These are phyloP conservation scores for Aphelocoma coerulescens DNA, from an alignment of 2,113 vertebrate species.

Conservation along the genomic window DNA sequence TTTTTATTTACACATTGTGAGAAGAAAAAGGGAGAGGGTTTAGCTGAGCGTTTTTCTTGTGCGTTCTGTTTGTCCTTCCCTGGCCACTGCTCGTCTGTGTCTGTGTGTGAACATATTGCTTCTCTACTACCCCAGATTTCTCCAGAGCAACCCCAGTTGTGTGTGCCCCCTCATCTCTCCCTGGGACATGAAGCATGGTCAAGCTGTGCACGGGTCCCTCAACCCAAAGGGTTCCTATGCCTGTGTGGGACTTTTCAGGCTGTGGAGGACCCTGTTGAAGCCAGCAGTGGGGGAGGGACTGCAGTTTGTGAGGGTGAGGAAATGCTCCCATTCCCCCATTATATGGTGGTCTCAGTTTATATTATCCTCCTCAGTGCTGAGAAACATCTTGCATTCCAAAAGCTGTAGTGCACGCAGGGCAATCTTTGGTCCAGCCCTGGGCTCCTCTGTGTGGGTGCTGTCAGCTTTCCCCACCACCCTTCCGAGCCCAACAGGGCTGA, in stretches of 20 bases:
- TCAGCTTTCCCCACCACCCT: rapidly evolving
- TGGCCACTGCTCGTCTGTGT: too few species aligned
- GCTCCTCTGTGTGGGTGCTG: rapidly evolving
- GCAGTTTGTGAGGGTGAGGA: not conserved
- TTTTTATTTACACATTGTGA: not conserved
- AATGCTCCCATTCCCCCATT: not conserved
- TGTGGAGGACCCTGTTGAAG: rapidly evolving
- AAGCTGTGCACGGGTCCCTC: rapidly evolving
- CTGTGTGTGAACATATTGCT: not conserved
- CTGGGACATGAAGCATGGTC: rapidly evolving
- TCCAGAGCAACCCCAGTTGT: not conserved
- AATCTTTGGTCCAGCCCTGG: not conserved
- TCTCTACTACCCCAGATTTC: not conserved
- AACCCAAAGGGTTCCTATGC: rapidly evolving
- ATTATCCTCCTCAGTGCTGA: not conserved
- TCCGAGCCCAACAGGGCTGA: rapidly evolving
- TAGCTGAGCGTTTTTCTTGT: not conserved
- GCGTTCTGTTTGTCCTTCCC: not conserved
- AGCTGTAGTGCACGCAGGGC: not conserved
- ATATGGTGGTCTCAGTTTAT: rapidly evolving
- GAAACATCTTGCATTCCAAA: not conserved
- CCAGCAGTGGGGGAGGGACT: rapidly evolving
- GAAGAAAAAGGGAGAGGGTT: not conserved
- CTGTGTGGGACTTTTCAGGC: rapidly evolving
- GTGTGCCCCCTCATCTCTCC: rapidly evolving